Evolutionary conservation across 1,140 invertebrate species (phyloP).

Genomic region (Colletes latitarsis): DNA sequence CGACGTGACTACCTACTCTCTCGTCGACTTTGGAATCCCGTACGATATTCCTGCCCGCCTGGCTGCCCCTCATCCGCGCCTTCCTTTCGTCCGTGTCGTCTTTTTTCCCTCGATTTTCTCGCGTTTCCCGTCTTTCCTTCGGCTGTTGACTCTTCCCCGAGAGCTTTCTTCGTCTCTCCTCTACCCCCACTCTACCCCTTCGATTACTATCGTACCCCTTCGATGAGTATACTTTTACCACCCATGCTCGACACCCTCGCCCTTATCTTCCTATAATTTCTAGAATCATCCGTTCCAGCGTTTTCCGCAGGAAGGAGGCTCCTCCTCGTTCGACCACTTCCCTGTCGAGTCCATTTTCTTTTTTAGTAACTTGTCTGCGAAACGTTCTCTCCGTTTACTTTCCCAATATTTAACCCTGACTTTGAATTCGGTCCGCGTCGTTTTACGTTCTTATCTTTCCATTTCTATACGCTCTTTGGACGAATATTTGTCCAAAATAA

Average conservation of each 20-base stretch:
- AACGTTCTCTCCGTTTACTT: no score
- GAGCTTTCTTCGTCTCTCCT: not conserved
- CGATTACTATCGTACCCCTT: not conserved
- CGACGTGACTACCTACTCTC: constrained; percentile 70
- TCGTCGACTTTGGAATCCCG: constrained; percentile 65
- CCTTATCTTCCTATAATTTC: not conserved
- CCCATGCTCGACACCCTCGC: not conserved
- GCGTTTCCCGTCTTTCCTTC: constrained; percentile 22
- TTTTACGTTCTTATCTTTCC: no score
- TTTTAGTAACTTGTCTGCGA: no score
- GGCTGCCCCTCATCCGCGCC: not conserved
- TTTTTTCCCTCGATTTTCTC: constrained; percentile 34
- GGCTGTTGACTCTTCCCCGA: constrained; percentile 31
- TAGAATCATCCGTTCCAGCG: no score
- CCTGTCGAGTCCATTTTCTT: no score
- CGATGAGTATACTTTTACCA: not conserved
- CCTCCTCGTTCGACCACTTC: no score
- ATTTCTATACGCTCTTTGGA: no score
- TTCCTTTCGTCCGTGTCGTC: not conserved
- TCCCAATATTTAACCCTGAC: no score
- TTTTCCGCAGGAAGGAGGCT: not conserved
- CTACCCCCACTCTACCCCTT: no score
- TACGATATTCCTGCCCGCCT: constrained; percentile 4
- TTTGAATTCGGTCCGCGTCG: no score
- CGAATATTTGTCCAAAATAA: no score